These are phyloP conservation scores for Enteromius trimaculatus DNA, from an alignment of 2,797 vertebrate species.

Conservation along the genomic window DNA sequence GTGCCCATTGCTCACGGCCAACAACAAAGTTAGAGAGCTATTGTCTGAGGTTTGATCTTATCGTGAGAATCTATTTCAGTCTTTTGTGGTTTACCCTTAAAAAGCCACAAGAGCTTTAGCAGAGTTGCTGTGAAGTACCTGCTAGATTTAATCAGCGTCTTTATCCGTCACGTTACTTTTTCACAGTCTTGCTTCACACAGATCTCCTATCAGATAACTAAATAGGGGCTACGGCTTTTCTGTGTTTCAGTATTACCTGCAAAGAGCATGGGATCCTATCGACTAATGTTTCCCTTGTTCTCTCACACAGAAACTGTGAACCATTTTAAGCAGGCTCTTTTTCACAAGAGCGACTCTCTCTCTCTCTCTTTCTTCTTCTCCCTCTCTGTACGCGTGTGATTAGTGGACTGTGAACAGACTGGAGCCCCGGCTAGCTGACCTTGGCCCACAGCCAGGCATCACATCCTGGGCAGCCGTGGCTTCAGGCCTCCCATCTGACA, in stretches of 20 bases:
- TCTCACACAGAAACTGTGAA: constrained; percentile 25
- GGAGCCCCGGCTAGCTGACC: constrained; percentile 75
- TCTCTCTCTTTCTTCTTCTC: constrained; percentile 7
- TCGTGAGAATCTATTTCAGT: constrained; percentile 10
- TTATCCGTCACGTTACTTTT: constrained; percentile 47
- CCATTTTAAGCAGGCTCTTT: constrained; percentile 24
- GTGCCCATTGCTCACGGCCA: background rate
- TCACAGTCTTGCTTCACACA: constrained; percentile 40
- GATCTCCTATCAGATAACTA: constrained; percentile 51
- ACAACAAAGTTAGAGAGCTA: background rate
- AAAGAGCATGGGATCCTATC: constrained; percentile 14
- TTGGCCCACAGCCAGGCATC: constrained; percentile 80
- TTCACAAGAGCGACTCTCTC: constrained; percentile 5
- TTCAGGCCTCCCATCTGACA: constrained; percentile 78
- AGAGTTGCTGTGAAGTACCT: constrained; percentile 33
- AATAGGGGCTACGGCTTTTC: constrained; percentile 3
- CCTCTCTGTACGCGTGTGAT: constrained; percentile 64
- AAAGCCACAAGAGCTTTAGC: constrained; percentile 32
- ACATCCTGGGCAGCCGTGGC: constrained; percentile 80
- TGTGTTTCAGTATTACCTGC: constrained; percentile 25
- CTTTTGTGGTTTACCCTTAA: constrained; percentile 49
- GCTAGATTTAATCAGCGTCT: constrained; percentile 54
- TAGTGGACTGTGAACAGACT: constrained; percentile 77
- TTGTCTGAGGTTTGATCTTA: constrained; percentile 33
- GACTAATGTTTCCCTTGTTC: constrained; percentile 9